These are phyloP conservation scores for Enteromius thamalakanensis DNA, from an alignment of 2,797 vertebrate genomes.

Conservation along the genomic window DNA sequence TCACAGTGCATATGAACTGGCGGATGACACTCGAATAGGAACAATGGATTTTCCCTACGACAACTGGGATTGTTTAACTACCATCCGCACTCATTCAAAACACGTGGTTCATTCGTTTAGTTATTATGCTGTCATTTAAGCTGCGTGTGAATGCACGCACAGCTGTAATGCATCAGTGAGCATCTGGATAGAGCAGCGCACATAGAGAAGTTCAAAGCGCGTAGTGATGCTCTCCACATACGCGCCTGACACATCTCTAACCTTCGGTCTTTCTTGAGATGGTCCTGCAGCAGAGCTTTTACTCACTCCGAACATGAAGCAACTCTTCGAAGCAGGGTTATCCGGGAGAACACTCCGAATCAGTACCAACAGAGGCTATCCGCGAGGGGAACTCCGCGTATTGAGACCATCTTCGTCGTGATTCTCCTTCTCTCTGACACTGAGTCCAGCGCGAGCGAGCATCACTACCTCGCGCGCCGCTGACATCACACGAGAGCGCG, in stretches of 20 bases:
- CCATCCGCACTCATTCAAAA: not conserved
- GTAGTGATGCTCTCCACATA: constrained; percentile 25
- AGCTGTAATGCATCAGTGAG: not conserved
- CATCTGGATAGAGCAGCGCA: constrained; percentile 26
- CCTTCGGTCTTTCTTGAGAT: not conserved
- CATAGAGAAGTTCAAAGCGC: constrained; percentile 48
- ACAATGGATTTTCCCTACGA: constrained; percentile 43
- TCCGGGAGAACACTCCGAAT: constrained; percentile 46
- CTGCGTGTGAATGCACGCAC: not conserved
- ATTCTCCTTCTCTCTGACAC: constrained; percentile 50
- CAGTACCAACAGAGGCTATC: constrained; percentile 52
- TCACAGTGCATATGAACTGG: not conserved
- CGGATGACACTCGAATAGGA: not conserved
- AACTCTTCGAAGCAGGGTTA: constrained; percentile 33
- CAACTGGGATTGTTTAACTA: not conserved
- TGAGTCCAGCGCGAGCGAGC: constrained; percentile 47
- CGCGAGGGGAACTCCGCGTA: constrained; percentile 47
- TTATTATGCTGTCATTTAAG: not conserved
- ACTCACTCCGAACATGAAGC: constrained; percentile 58
- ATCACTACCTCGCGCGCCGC: constrained; percentile 42
- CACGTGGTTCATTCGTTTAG: constrained; percentile 31
- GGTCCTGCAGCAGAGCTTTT: constrained; percentile 3
- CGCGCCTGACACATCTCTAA: not conserved
- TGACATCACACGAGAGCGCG: constrained; percentile 60
- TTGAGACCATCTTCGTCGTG: constrained; percentile 53